Conservation (phyloP, 2,113 vertebrate genomes). For the Patagioenas fasciata region DNA sequence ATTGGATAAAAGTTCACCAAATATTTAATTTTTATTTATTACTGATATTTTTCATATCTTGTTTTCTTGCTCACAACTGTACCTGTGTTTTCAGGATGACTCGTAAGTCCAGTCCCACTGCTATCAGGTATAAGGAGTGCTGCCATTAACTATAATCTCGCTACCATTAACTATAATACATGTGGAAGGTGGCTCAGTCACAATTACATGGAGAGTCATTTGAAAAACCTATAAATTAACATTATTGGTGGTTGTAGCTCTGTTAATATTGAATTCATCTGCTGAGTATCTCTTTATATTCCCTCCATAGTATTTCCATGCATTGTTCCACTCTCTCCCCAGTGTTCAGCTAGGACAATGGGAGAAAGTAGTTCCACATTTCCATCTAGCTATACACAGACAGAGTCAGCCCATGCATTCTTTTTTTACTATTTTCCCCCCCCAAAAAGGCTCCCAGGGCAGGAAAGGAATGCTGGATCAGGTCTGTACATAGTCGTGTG, state of each 20-base stretch:
- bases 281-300: background rate
- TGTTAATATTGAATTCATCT: slow-evolving; percentile 4
- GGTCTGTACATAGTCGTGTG: slow-evolving; percentile 4
- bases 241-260: background rate
- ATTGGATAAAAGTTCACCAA: background rate
- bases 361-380: slow-evolving; percentile 54
- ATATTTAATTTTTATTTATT: background rate
- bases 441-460: background rate
- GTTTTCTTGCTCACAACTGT: background rate
- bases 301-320: background rate
- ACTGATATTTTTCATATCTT: background rate
- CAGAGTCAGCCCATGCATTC: background rate
- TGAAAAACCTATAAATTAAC: background rate
- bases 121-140: background rate
- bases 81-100: background rate
- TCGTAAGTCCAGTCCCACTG: background rate
- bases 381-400: slow-evolving; percentile 1
- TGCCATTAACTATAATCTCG: background rate
- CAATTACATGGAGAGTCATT: background rate
- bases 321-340: slow-evolving; percentile 35
- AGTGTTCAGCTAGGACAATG: slow-evolving; percentile 38
- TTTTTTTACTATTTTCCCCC: background rate
- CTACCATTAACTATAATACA: background rate
- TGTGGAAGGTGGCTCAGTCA: background rate
- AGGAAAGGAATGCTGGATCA: slow-evolving; percentile 36